Evolutionary conservation across 1,140 invertebrate species (phyloP).

Genomic region (Rhopalosiphum padi): DNA sequence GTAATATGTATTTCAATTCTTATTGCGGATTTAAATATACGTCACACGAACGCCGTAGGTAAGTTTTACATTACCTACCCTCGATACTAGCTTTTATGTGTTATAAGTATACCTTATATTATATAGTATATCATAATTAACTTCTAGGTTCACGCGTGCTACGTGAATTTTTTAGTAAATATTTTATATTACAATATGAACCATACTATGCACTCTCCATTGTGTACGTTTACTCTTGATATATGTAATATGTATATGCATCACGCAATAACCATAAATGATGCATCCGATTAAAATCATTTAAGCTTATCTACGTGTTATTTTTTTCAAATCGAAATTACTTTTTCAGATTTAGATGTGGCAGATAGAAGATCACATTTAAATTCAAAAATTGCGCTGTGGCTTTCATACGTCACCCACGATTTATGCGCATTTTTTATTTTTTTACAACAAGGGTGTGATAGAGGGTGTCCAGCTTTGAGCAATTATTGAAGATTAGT

Average conservation of each 20-base stretch:
- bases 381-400: conserved; percentile 53
- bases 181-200: neutral
- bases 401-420: conserved; percentile 53
- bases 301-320: conserved; percentile 44
- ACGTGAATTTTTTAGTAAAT: conserved; percentile 21
- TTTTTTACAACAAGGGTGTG: conserved; percentile 55
- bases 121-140: neutral
- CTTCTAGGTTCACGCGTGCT: neutral
- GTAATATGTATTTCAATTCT: neutral
- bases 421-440: conserved; percentile 57
- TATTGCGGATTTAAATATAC: neutral
- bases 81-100: neutral
- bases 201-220: neutral
- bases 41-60: neutral
- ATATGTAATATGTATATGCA: neutral
- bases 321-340: conserved; percentile 55
- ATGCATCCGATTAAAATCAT: conserved; percentile 43
- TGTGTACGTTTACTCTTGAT: neutral
- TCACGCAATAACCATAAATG: conserved; percentile 43
- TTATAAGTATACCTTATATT: neutral
- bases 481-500: conserved; percentile 58
- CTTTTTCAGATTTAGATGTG: conserved; percentile 55
- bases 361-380: conserved; percentile 54
- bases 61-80: neutral
- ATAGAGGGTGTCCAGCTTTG: conserved; percentile 58